These are phyloP conservation scores for Oncopodura yosiiana DNA, from an alignment of 1,140 invertebrate species.

Conservation along the genomic window DNA sequence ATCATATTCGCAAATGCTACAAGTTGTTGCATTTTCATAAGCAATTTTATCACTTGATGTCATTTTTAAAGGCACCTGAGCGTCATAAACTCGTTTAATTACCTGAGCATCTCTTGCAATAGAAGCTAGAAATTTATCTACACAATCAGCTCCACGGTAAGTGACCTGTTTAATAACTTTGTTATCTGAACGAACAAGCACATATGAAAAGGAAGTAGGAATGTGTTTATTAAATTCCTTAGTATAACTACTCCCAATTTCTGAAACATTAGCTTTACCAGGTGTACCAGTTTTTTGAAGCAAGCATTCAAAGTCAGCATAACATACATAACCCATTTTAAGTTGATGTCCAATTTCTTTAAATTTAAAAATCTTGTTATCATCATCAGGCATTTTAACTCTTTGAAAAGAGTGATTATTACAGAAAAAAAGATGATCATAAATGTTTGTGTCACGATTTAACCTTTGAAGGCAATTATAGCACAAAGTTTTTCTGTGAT, in stretches of 20 bases:
- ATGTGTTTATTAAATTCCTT: too few species aligned
- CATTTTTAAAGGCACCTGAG: not conserved
- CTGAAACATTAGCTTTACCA: not conserved
- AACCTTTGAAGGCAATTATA: conserved; percentile 12
- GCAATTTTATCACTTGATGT: not conserved
- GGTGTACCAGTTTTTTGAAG: not conserved
- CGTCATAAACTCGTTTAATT: not conserved
- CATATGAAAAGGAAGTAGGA: not conserved
- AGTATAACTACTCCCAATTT: not conserved
- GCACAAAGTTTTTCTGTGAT: too few species aligned
- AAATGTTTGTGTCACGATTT: not conserved
- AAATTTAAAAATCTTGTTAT: not conserved
- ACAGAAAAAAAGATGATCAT: not conserved
- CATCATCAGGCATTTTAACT: not conserved
- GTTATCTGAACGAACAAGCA: not conserved
- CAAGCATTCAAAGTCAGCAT: conserved; percentile 5
- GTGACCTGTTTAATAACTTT: not conserved
- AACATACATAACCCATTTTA: not conserved
- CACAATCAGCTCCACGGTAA: conserved; percentile 6
- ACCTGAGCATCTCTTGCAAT: not conserved
- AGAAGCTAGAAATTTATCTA: not conserved
- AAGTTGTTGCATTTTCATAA: not conserved
- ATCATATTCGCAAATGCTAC: not conserved
- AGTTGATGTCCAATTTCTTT: not conserved
- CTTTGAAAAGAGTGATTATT: not conserved